Evolutionary conservation across 2,797 vertebrate species (phyloP).

Genomic region (Sebastes alutus): DNA sequence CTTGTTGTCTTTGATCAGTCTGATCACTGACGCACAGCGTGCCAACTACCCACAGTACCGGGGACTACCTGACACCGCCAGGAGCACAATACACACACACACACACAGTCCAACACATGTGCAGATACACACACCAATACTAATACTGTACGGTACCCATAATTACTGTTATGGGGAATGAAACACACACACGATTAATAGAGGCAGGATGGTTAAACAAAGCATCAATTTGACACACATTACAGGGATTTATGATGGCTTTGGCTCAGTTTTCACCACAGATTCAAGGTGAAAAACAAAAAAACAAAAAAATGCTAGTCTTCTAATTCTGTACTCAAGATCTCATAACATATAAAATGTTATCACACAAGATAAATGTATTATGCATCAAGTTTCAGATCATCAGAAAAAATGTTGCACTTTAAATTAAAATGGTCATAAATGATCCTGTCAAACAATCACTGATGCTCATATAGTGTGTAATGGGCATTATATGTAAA

Average conservation of each 20-base stretch:
- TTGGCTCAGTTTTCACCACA: neutral
- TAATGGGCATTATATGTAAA: neutral
- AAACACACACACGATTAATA: neutral
- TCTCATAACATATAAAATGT: neutral
- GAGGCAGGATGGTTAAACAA: neutral
- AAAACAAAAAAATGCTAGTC: neutral
- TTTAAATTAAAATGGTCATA: neutral
- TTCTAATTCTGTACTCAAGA: neutral
- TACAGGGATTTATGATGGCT: neutral
- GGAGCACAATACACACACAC: conserved; percentile 21
- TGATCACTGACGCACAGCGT: conserved; percentile 79
- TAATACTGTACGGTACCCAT: neutral
- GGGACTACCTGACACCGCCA: conserved; percentile 55
- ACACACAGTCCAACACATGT: neutral
- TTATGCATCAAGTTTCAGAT: neutral
- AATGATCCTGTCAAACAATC: neutral
- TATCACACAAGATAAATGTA: neutral
- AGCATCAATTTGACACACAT: neutral
- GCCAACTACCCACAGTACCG: conserved; percentile 62
- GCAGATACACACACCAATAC: neutral
- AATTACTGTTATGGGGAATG: neutral
- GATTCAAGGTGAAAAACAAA: neutral
- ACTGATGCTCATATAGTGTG: neutral
- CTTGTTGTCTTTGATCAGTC: conserved; percentile 87
- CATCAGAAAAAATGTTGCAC: neutral